These are phyloP conservation scores for Charanyca ferruginea DNA, from an alignment of 2,888 invertebrate species.

Conservation along the genomic window DNA sequence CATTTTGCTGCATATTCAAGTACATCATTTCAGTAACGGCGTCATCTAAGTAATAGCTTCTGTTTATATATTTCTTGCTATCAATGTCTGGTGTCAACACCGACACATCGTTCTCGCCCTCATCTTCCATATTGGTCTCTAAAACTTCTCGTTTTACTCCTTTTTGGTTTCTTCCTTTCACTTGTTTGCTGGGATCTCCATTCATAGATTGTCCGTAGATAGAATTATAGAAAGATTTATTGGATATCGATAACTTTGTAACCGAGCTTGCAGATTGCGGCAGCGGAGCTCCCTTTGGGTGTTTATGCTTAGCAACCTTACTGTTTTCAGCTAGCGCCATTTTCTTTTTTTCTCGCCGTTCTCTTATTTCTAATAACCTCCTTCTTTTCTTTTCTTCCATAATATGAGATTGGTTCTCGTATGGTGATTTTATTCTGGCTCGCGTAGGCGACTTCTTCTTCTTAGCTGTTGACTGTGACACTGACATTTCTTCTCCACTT, in stretches of 20 bases:
- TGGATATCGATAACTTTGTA: conserved; percentile 86
- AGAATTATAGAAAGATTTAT: conserved; percentile 87
- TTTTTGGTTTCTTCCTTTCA: conserved; percentile 65
- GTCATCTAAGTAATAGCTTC: conserved; percentile 81
- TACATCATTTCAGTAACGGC: conserved; percentile 81
- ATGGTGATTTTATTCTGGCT: conserved; percentile 84
- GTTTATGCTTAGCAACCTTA: conserved; percentile 79
- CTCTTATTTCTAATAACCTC: conserved; percentile 83
- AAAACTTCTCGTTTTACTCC: conserved; percentile 54
- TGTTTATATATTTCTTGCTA: conserved; percentile 75
- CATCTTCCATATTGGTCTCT: conserved; percentile 44
- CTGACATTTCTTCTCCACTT: conserved; percentile 68
- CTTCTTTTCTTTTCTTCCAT: conserved; percentile 85
- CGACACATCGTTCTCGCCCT: conserved; percentile 62
- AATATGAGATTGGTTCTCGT: conserved; percentile 81
- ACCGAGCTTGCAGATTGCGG: conserved; percentile 84
- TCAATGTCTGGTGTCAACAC: conserved; percentile 62
- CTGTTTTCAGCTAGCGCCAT: conserved; percentile 78
- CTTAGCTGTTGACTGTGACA: conserved; percentile 41
- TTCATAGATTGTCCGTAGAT: conserved; percentile 80
- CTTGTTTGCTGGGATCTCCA: conserved; percentile 59
- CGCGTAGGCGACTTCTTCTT: conserved; percentile 79
- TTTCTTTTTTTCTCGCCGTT: conserved; percentile 82
- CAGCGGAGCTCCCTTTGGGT: conserved; percentile 71
- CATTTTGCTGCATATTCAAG: conserved; percentile 70